These are phyloP conservation scores for Brenthis hecate DNA, from an alignment of 2,888 invertebrate species.

Conservation along the genomic window DNA sequence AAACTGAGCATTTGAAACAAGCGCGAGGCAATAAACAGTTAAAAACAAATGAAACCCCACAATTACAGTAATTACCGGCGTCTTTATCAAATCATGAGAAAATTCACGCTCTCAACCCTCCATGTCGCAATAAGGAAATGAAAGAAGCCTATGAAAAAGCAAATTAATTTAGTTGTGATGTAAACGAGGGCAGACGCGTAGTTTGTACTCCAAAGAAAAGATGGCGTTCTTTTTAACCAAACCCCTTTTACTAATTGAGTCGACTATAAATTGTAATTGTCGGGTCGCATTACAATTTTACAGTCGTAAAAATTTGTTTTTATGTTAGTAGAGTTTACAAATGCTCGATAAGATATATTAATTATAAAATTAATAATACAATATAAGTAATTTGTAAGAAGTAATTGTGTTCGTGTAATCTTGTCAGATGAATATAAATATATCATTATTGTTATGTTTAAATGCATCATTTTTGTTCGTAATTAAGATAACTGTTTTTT, in stretches of 20 bases:
- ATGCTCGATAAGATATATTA: too few species aligned
- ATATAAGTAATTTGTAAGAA: too few species aligned
- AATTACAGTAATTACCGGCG: slow-evolving; percentile 77
- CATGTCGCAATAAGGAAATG: slow-evolving; percentile 73
- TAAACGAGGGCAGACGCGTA: slow-evolving; percentile 75
- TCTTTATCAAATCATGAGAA: slow-evolving; percentile 78
- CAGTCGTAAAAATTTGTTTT: not conserved
- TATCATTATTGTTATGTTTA: too few species aligned
- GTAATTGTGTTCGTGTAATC: too few species aligned
- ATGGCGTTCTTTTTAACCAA: slow-evolving; percentile 60
- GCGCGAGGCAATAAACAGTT: slow-evolving; percentile 68
- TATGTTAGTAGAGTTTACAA: too few species aligned
- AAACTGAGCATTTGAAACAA: slow-evolving; percentile 61
- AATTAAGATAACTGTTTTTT: not conserved
- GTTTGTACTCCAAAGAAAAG: slow-evolving; percentile 71
- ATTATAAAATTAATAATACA: too few species aligned
- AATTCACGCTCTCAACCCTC: slow-evolving; percentile 75
- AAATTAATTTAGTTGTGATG: slow-evolving; percentile 79
- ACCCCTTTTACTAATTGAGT: slow-evolving; percentile 52
- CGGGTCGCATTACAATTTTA: not conserved
- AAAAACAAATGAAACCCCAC: slow-evolving; percentile 76
- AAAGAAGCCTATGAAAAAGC: slow-evolving; percentile 80
- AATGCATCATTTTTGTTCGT: too few species aligned
- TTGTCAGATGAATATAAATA: too few species aligned
- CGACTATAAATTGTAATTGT: slow-evolving; percentile 35